Conservation (phyloP, 2,113 vertebrate species). For the Campylomormyrus tamandua region DNA sequence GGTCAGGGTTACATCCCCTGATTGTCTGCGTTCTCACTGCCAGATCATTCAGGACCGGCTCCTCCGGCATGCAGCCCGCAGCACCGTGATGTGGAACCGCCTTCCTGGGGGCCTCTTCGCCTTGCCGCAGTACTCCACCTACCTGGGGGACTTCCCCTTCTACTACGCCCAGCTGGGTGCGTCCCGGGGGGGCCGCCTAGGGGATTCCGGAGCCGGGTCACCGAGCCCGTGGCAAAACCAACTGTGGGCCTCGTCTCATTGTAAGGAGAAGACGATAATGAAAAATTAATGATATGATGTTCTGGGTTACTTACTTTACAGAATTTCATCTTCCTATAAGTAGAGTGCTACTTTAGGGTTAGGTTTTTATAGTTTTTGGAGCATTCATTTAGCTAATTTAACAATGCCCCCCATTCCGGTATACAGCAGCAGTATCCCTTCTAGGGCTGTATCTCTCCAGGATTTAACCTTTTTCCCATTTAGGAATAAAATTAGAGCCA, state of each 20-base stretch:
- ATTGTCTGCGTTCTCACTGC: background rate
- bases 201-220: background rate
- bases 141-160: slow-evolving; percentile 95
- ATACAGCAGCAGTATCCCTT: background rate
- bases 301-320: background rate
- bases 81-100: slow-evolving; percentile 95
- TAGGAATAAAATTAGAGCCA: background rate
- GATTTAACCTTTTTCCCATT: background rate
- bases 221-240: background rate
- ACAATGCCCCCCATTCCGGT: background rate
- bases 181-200: slow-evolving; percentile 37
- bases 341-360: background rate
- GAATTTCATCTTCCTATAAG: background rate
- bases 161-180: slow-evolving; percentile 91
- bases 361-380: background rate
- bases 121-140: slow-evolving; percentile 91
- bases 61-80: slow-evolving; percentile 83
- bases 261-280: background rate
- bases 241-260: background rate
- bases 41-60: slow-evolving; percentile 99
- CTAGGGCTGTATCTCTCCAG: background rate
- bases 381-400: background rate
- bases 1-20: background rate
- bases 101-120: slow-evolving; percentile 92
- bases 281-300: background rate